Conservation (phyloP, 2,113 vertebrate genomes). For the Edolisoma coerulescens region DNA sequence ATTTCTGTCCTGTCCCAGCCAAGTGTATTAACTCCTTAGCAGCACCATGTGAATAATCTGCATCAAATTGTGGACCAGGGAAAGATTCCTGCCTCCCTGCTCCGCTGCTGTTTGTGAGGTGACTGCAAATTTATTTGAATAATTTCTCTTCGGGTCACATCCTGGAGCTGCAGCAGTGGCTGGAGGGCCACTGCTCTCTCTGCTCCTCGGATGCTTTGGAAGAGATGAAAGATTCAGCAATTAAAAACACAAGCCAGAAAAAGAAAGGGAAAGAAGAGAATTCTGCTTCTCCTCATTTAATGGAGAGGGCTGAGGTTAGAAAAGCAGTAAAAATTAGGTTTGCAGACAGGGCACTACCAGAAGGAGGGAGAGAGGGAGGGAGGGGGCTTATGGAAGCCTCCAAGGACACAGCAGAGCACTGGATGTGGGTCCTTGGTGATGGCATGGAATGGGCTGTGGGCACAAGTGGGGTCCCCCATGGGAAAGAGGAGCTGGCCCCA, state of each 20-base stretch:
- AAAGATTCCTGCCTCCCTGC: background rate
- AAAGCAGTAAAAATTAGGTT: background rate
- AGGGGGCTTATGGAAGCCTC: fast-evolving
- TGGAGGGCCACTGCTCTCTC: background rate
- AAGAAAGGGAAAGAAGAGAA: background rate
- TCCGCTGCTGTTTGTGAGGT: background rate
- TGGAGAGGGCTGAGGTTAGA: background rate
- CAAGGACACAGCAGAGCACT: background rate
- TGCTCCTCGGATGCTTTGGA: background rate
- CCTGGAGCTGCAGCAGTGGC: background rate
- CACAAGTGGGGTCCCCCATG: background rate
- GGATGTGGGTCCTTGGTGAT: background rate
- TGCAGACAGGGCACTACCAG: background rate
- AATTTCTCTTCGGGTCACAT: background rate
- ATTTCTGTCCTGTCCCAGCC: constrained; percentile 15
- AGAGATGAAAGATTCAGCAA: background rate
- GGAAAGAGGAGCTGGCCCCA: background rate
- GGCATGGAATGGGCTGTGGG: background rate
- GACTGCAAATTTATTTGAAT: background rate
- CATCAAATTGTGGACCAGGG: background rate
- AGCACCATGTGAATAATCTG: constrained; percentile 13
- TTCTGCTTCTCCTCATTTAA: background rate
- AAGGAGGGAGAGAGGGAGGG: background rate
- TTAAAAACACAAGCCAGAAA: background rate
- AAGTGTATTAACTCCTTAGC: constrained; percentile 33